These are phyloP conservation scores for Leuciscus idus DNA, from an alignment of 2,113 vertebrate genomes.

Conservation along the genomic window DNA sequence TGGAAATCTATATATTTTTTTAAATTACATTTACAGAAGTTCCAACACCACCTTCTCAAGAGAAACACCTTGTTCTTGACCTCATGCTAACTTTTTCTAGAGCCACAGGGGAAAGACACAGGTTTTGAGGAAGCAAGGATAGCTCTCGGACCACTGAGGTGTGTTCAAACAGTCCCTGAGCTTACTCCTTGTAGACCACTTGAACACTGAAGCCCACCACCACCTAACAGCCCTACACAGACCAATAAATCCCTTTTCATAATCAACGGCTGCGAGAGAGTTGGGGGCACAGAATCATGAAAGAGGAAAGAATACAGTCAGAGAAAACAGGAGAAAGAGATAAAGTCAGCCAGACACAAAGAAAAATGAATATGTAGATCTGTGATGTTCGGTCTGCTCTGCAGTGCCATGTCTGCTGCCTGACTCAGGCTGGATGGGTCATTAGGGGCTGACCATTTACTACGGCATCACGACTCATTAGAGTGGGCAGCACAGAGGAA, in stretches of 20 bases:
- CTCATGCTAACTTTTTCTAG: conserved; percentile 31
- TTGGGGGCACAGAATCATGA: not conserved
- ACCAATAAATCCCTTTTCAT: conserved; percentile 80
- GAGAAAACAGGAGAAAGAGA: conserved; percentile 25
- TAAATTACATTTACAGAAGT: conserved; percentile 38
- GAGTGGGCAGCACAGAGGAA: conserved; percentile 83
- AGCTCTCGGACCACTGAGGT: conserved; percentile 22
- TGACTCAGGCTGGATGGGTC: conserved; percentile 14
- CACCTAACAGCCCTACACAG: conserved; percentile 75
- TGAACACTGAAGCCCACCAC: conserved; percentile 72
- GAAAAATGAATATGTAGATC: not conserved
- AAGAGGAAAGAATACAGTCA: conserved; percentile 37
- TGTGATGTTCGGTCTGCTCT: not conserved
- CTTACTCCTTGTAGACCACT: conserved; percentile 36
- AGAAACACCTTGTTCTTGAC: conserved; percentile 47
- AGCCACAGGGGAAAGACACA: conserved; percentile 29
- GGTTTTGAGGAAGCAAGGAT: conserved; percentile 26
- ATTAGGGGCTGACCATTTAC: conserved; percentile 84
- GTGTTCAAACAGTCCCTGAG: conserved; percentile 34
- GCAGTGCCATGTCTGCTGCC: conserved; percentile 16
- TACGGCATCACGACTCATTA: conserved; percentile 94
- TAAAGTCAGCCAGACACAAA: conserved; percentile 58
- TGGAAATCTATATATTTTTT: not conserved
- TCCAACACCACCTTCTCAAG: conserved; percentile 42
- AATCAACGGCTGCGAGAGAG: conserved; percentile 67